Conservation (phyloP, 2,888 invertebrate species). For the Oeneis ivallda region DNA sequence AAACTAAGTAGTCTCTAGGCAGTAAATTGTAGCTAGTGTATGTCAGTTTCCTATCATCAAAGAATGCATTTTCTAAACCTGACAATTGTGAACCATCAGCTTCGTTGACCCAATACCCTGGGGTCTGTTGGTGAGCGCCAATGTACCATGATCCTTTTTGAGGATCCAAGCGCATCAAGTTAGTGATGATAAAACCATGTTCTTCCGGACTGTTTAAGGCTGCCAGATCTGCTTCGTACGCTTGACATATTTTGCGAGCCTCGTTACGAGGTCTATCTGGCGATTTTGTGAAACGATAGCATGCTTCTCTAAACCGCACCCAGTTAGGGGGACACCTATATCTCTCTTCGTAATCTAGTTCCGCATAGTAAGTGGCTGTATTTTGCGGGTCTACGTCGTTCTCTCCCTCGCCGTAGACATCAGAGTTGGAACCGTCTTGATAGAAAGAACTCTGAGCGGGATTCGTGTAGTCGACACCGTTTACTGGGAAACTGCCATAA, state of each 20-base stretch:
- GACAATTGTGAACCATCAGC: constrained; percentile 89
- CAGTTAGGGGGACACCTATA: constrained; percentile 91
- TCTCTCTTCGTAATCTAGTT: constrained; percentile 70
- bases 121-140: constrained; percentile 87
- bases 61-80: constrained; percentile 91
- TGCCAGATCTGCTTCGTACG: constrained; percentile 90
- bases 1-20: constrained; percentile 88
- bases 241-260: constrained; percentile 91
- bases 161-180: constrained; percentile 91
- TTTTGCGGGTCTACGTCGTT: constrained; percentile 70
- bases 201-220: constrained; percentile 92
- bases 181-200: constrained; percentile 92
- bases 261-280: constrained; percentile 90
- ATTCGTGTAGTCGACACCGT: constrained; percentile 60
- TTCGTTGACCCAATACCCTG: constrained; percentile 91
- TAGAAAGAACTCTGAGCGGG: constrained; percentile 71
- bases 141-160: constrained; percentile 94
- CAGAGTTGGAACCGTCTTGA: constrained; percentile 59
- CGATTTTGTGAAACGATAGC: constrained; percentile 95
- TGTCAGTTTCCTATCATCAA: constrained; percentile 80
- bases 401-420: constrained; percentile 60
- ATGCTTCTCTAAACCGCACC: constrained; percentile 90
- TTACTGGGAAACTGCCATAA: constrained; percentile 71
- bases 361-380: constrained; percentile 67
- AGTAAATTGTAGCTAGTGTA: constrained; percentile 76